Evolutionary conservation across 2,797 vertebrate species (phyloP).

Genomic region (Coluber constrictor): DNA sequence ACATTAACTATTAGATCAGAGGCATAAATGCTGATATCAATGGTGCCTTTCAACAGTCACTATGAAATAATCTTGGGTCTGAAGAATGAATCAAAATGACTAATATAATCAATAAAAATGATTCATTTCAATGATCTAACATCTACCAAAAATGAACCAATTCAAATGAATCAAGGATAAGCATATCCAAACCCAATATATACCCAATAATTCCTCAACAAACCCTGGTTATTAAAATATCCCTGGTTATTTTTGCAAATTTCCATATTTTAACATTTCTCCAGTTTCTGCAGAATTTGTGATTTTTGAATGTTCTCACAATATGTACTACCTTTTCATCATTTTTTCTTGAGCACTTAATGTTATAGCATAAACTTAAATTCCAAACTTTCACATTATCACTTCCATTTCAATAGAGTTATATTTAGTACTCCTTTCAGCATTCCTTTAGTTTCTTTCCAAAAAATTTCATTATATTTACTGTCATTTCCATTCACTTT

Average conservation of each 20-base stretch:
- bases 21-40: not conserved
- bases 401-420: not conserved
- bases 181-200: not conserved
- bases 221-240: not conserved
- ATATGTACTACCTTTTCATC: not conserved
- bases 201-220: not conserved
- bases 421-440: not conserved
- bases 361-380: not conserved
- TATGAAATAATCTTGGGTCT: not conserved
- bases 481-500: not conserved
- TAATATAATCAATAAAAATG: not conserved
- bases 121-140: not conserved
- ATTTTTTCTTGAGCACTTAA: not conserved
- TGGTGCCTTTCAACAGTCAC: not conserved
- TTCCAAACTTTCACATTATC: not conserved
- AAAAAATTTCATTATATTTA: not conserved
- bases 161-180: not conserved
- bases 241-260: not conserved
- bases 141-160: not conserved
- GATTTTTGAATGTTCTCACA: not conserved
- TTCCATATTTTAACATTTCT: not conserved
- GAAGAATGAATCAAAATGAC: not conserved
- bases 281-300: not conserved
- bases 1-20: not conserved
- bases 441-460: not conserved